phyloP scores from a whole-genome alignment of 2,888 invertebrate genomes.

The Mylabris sibirica region DNA sequence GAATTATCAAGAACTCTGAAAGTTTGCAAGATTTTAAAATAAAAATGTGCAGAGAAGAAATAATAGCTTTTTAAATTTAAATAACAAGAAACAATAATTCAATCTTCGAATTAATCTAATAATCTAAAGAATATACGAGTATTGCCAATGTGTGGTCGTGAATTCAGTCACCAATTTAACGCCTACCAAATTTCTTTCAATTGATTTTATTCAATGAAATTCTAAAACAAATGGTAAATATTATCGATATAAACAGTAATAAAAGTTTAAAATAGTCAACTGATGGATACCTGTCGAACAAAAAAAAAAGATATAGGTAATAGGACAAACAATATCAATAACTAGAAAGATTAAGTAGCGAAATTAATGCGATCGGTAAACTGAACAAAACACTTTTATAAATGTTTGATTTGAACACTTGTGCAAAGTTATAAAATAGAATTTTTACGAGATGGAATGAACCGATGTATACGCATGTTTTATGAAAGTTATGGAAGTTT shows the following conservation, averaged over 20 bases:
- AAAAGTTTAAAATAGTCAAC: neutral
- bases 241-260: neutral
- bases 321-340: constrained; percentile 9
- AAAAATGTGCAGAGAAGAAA: too few relatives aligned
- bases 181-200: neutral
- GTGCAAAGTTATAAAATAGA: constrained; percentile 51
- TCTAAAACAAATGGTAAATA: neutral
- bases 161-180: neutral
- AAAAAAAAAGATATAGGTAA: neutral
- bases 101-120: too few relatives aligned
- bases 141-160: neutral
- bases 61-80: too few relatives aligned
- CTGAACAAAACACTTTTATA: constrained; percentile 43
- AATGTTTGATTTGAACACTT: constrained; percentile 51
- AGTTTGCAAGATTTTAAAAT: too few relatives aligned
- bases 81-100: too few relatives aligned
- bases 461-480: constrained; percentile 48
- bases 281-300: neutral
- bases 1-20: too few relatives aligned
- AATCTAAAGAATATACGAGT: too few relatives aligned
- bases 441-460: constrained; percentile 49
- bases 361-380: constrained; percentile 44
- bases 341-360: constrained; percentile 28
- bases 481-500: constrained; percentile 51
- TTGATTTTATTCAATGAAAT: neutral